phyloP scores from a whole-genome alignment of 1,140 invertebrate species.

The Drosophila ironensis region DNA sequence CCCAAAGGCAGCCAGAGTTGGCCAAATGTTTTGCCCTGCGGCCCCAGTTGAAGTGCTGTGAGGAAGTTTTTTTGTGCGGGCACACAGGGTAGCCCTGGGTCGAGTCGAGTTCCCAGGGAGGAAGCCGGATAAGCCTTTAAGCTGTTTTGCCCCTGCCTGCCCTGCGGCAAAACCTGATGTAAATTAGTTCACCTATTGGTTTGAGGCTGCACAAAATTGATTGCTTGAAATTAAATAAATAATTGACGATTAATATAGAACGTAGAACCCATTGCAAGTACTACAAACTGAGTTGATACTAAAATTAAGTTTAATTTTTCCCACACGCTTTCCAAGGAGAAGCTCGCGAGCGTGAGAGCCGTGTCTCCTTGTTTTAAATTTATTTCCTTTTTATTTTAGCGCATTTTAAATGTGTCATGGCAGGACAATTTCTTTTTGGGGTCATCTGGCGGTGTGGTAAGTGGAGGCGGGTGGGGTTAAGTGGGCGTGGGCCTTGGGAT shows the following conservation, averaged over 20 bases:
- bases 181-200: too few relatives aligned
- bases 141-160: neutral
- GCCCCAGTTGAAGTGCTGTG: neutral
- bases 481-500: neutral
- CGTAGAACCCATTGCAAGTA: too few relatives aligned
- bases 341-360: neutral
- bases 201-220: too few relatives aligned
- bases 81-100: neutral
- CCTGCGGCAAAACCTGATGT: too few relatives aligned
- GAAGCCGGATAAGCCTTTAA: neutral
- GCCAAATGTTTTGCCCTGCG: constrained; percentile 23
- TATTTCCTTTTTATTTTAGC: neutral
- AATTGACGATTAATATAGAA: too few relatives aligned
- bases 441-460: constrained; percentile 1
- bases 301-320: too few relatives aligned
- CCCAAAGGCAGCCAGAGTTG: neutral
- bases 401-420: constrained; percentile 19
- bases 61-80: neutral
- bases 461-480: too few relatives aligned
- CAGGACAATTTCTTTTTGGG: constrained; percentile 10
- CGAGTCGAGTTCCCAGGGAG: neutral
- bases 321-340: neutral
- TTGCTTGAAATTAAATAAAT: too few relatives aligned
- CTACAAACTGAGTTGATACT: too few relatives aligned
- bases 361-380: neutral